Evolutionary conservation across 1,140 invertebrate species (phyloP).

Genomic region (Drosophila funebris): DNA sequence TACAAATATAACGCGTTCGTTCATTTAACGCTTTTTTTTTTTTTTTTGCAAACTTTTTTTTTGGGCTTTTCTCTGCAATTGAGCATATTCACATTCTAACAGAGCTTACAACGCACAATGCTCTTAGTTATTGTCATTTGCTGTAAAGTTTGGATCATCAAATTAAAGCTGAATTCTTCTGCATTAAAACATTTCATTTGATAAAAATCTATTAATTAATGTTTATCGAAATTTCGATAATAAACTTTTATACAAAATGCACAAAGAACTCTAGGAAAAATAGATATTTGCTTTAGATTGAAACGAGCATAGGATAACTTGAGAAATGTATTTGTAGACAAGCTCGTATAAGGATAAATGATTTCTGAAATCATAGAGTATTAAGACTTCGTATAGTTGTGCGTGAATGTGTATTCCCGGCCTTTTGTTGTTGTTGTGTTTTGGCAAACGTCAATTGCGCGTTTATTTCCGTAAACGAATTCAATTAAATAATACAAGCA

Average conservation of each 20-base stretch:
- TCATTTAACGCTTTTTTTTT: slow-evolving; percentile 33
- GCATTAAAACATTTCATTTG: no score
- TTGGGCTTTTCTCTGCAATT: slow-evolving; percentile 21
- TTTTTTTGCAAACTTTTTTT: slow-evolving; percentile 61
- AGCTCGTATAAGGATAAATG: no score
- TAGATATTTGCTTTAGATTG: no score
- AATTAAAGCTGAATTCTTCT: no score
- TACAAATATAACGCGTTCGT: slow-evolving; percentile 20
- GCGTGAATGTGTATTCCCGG: slow-evolving; percentile 4
- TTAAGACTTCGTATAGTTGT: background rate
- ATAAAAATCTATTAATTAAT: no score
- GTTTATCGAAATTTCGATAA: no score
- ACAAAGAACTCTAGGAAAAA: no score
- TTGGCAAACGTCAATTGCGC: slow-evolving; percentile 53
- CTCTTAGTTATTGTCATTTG: no score
- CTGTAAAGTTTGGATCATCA: no score
- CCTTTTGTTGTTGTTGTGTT: slow-evolving; percentile 40
- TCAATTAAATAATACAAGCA: slow-evolving; percentile 71
- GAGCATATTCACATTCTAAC: background rate
- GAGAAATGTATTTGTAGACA: no score
- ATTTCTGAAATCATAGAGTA: background rate
- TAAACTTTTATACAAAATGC: no score
- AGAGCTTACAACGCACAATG: background rate
- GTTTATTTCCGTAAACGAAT: slow-evolving; percentile 72
- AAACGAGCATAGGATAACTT: no score